Conservation (phyloP, 2,113 vertebrate species). For the Cavia porcellus region DNA sequence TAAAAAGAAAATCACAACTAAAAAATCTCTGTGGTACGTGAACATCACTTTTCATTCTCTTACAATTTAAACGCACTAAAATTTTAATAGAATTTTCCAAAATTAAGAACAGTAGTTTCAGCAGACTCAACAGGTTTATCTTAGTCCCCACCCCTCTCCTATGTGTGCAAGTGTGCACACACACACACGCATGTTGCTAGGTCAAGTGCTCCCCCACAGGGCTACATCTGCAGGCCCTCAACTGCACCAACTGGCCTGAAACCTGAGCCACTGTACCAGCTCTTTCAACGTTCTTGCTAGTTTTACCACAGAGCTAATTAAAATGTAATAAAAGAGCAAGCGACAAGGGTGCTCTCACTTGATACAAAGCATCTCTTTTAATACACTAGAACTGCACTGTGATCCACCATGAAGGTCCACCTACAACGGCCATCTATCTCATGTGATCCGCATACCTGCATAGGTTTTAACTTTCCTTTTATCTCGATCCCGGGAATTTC, state of each 20-base stretch:
- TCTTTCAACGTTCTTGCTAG: background rate
- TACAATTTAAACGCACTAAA: constrained; percentile 4
- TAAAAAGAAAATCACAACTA: background rate
- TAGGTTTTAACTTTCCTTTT: constrained; percentile 95
- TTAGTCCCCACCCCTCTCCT: background rate
- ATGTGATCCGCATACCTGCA: constrained; percentile 89
- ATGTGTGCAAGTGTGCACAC: background rate
- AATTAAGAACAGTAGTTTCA: constrained; percentile 39
- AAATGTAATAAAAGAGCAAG: constrained; percentile 24
- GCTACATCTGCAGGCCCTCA: background rate
- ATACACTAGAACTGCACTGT: background rate
- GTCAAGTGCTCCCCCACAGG: background rate
- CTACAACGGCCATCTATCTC: background rate
- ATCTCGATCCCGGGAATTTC: constrained; percentile 92
- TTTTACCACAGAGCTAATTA: constrained; percentile 25
- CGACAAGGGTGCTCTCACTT: background rate
- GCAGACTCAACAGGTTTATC: background rate
- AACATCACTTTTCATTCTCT: constrained; percentile 19
- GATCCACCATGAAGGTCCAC: background rate
- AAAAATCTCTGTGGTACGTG: background rate
- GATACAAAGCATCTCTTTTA: background rate
- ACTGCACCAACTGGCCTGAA: background rate
- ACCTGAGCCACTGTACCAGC: background rate
- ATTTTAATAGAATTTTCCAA: constrained; percentile 15
- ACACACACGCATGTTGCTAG: background rate